Evolutionary conservation across 35 echinoderm and acorn worm species (phyloP), one percentile per base, ranked within the genome.

Genomic region (Stichopus chloronotus): DNA sequence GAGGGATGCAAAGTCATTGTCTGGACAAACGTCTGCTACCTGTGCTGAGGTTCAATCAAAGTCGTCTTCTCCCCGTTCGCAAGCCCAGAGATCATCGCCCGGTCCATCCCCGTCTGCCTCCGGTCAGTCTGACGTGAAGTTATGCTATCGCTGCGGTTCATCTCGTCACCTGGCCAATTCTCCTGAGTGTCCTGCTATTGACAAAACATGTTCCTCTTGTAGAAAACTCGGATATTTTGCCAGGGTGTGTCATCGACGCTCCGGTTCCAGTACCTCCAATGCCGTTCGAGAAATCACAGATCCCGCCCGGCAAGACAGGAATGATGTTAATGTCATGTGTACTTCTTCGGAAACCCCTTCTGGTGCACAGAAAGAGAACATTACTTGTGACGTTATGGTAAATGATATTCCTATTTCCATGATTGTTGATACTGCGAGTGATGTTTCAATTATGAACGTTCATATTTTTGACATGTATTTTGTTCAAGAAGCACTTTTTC

Each of bases 401-500:
- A 78, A 78, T 78, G 19, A 43, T 21, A 43, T 43, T 7, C 21
- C 23, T 78, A 78, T 78, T 21, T 43, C 76, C 9, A 43, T 78
- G 7, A 17, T 78, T 78, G 76, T 78, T 25, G 76, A 78, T 17
- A 78, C 21, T 78, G 76, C 76, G 11, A 78, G 76, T 78, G 76
- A 78, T 12, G 76, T 78, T 25, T 25, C 76, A 4, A 25, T 78
- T 9, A 78, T 78, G 76, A 78, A 78, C 21, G 19, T 78, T 78
- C 52, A 5, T 78, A 78, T 43, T 23, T 78, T 8, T 11, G 76
- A 78, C 12, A 25, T 23, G 52, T 12, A 78, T 17, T 78, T 78
- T 23, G 76, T 78, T 9, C 76, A 19, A 22, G 76, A 78, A 43
- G 76, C 76, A 23, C 12, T 22, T 43, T 43, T 43, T 43, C 3